Evolutionary conservation across 2,888 invertebrate species (phyloP).

Genomic region (Tricholauxania praeusta): DNA sequence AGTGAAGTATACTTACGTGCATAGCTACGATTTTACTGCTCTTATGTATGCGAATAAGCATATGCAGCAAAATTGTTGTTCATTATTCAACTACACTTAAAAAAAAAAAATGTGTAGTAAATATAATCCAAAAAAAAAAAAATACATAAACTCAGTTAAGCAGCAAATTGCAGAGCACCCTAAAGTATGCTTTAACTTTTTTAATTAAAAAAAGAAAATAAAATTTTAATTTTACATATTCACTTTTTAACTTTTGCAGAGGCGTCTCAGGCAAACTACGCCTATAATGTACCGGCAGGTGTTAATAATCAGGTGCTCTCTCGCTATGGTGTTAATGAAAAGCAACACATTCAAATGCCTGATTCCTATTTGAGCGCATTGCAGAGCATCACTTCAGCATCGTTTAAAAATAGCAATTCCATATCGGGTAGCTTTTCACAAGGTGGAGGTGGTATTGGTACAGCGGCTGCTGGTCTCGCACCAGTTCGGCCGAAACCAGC

Average conservation of each 20-base stretch:
- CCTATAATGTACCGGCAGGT: constrained; percentile 52
- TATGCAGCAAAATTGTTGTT: no score
- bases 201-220: background rate
- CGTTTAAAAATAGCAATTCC: constrained; percentile 60
- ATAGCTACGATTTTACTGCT: no score
- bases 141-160: no score
- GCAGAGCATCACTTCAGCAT: constrained; percentile 60
- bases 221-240: background rate
- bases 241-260: constrained; percentile 60
- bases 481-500: constrained; percentile 57
- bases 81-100: no score
- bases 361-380: constrained; percentile 73
- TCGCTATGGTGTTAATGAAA: constrained; percentile 72
- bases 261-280: constrained; percentile 67
- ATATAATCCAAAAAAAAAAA: no score
- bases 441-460: constrained; percentile 43
- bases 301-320: constrained; percentile 54
- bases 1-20: background rate
- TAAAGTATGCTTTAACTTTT: background rate
- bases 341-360: constrained; percentile 72
- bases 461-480: constrained; percentile 46
- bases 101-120: no score
- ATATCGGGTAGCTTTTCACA: constrained; percentile 53
- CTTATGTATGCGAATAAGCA: no score
- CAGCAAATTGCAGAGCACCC: no score